Percentiles rank a stretch among this genome's conserved stretches.
Conservation (phyloP, 2,113 vertebrate species). For the Candoia aspera region DNA sequence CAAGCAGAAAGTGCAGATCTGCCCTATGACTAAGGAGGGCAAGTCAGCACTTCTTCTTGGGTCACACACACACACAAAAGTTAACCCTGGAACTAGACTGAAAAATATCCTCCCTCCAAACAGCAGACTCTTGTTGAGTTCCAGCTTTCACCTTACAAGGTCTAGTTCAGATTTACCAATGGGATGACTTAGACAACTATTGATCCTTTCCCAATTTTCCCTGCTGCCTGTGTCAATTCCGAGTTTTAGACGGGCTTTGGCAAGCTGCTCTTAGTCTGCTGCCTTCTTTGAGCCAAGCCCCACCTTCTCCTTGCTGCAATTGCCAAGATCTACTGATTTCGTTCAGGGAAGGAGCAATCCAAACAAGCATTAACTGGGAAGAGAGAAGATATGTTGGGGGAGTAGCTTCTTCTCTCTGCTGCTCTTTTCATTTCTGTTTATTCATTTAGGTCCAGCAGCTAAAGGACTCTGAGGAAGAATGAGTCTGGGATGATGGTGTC, state of each 20-base stretch:
- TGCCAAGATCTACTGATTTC: background rate
- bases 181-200: background rate
- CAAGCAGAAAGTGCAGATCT: background rate
- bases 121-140: background rate
- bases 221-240: background rate
- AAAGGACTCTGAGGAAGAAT: background rate
- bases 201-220: background rate
- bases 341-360: background rate
- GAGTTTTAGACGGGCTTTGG: background rate
- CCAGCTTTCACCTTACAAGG: too few species aligned
- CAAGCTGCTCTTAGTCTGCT: background rate
- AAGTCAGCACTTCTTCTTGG: background rate
- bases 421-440: background rate
- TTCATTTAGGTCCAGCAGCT: background rate
- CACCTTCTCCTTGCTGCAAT: background rate
- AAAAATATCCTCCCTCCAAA: background rate
- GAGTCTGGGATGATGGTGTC: background rate
- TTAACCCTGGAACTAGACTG: background rate
- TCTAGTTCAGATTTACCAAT: background rate
- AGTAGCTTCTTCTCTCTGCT: background rate
- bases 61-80: background rate
- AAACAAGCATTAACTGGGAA: background rate
- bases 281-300: background rate
- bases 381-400: too few species aligned
- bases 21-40: background rate